phyloP scores from a whole-genome alignment of 2,888 invertebrate genomes.

The Andricus curvator region DNA sequence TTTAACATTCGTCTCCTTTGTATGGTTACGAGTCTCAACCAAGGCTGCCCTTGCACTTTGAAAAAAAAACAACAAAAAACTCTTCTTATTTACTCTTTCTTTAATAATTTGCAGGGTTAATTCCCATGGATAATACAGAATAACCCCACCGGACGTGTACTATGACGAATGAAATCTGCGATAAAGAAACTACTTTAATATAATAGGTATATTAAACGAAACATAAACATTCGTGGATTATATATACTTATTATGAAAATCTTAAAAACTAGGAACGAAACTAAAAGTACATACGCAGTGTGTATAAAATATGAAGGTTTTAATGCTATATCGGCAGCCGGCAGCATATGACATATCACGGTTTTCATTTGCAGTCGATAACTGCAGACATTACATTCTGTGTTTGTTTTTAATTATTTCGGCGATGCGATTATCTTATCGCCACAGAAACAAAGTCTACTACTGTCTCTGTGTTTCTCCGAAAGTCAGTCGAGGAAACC shows the following conservation, averaged over 20 bases:
- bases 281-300: constrained; percentile 47
- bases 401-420: constrained; percentile 40
- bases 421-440: constrained; percentile 41
- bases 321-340: constrained; percentile 46
- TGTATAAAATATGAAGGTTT: constrained; percentile 49
- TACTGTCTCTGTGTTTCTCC: constrained; percentile 8
- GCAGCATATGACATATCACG: constrained; percentile 49
- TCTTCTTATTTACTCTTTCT: constrained; percentile 28
- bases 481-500: not conserved
- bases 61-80: constrained; percentile 27
- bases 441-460: constrained; percentile 8
- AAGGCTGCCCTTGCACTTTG: constrained; percentile 36
- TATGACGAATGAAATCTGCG: constrained; percentile 40
- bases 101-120: constrained; percentile 10
- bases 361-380: constrained; percentile 43
- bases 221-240: constrained; percentile 50
- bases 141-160: constrained; percentile 48
- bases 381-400: constrained; percentile 41
- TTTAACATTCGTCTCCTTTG: constrained; percentile 54
- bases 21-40: constrained; percentile 52
- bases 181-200: constrained; percentile 44
- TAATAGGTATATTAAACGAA: constrained; percentile 50
- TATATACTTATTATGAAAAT: constrained; percentile 47
- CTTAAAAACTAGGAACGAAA: constrained; percentile 39
- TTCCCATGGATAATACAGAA: constrained; percentile 4